Evolutionary conservation across 64 coral and sea anemone genomes (phyloP).

Genomic region (Platygyra sinensis): DNA sequence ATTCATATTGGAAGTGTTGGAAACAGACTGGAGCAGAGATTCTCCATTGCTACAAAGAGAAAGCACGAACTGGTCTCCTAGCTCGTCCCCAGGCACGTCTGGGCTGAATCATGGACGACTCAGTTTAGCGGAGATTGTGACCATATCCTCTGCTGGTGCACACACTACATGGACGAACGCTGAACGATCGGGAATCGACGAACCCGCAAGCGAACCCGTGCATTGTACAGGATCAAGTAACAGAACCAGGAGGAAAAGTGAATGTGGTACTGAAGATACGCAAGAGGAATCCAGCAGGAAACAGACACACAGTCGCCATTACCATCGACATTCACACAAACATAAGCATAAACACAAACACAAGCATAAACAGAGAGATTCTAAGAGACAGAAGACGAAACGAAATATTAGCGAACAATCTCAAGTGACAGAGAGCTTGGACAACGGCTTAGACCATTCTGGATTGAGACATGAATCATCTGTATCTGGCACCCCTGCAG

Average conservation of each 20-base stretch:
- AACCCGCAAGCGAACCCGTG: not conserved
- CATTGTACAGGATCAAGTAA: not conserved
- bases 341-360: conserved; percentile 59
- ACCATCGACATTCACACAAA: conserved; percentile 51
- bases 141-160: not conserved
- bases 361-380: conserved; percentile 40
- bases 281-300: not conserved
- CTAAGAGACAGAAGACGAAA: not conserved
- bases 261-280: not conserved
- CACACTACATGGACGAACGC: not conserved
- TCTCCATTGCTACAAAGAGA: not conserved
- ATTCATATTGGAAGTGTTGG: not conserved
- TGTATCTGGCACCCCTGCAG: not conserved
- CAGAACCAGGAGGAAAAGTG: not conserved
- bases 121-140: conserved; percentile 2
- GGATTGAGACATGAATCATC: not conserved
- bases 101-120: conserved; percentile 22
- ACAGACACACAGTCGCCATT: not conserved
- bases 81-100: conserved; percentile 15
- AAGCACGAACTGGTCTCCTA: conserved; percentile 68
- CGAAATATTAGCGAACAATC: not conserved
- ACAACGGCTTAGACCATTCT: not conserved
- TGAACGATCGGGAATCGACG: not conserved
- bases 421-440: not conserved
- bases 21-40: conserved; percentile 49